Evolutionary conservation across 1,140 invertebrate genomes (phyloP).

Genomic region (Wasmannia auropunctata): DNA sequence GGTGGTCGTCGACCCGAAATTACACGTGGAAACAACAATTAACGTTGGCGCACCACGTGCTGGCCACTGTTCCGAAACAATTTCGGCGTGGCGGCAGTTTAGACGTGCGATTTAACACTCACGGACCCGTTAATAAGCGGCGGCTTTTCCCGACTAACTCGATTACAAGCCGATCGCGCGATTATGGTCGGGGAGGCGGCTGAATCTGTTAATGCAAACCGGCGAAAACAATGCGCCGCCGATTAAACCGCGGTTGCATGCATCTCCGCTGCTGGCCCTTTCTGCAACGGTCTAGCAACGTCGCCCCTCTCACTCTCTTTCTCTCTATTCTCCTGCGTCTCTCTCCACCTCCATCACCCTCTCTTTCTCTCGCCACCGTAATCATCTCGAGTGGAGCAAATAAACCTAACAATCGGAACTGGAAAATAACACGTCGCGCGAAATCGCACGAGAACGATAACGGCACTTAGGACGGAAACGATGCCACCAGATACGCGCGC

Average conservation of each 20-base stretch:
- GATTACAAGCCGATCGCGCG: conserved; percentile 55
- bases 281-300: conserved; percentile 26
- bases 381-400: conserved; percentile 57
- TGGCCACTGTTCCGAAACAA: conserved; percentile 39
- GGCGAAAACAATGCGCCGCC: conserved; percentile 35
- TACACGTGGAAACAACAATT: conserved; percentile 55
- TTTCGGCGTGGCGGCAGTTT: conserved; percentile 41
- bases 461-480: conserved; percentile 57
- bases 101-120: conserved; percentile 37
- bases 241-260: conserved; percentile 59
- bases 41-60: conserved; percentile 48
- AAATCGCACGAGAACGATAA: conserved; percentile 59
- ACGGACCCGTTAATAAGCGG: conserved; percentile 52
- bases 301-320: not conserved
- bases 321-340: not conserved
- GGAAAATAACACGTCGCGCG: conserved; percentile 57
- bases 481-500: conserved; percentile 29
- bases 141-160: conserved; percentile 58
- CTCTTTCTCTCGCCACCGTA: not conserved
- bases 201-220: conserved; percentile 53
- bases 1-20: conserved; percentile 61
- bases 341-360: not conserved
- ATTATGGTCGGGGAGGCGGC: conserved; percentile 25
- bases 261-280: not conserved
- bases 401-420: conserved; percentile 65